Evolutionary conservation across 2,888 invertebrate genomes (phyloP), one percentile per base, ranked within the genome.

Genomic region (Drosophila cracens): DNA sequence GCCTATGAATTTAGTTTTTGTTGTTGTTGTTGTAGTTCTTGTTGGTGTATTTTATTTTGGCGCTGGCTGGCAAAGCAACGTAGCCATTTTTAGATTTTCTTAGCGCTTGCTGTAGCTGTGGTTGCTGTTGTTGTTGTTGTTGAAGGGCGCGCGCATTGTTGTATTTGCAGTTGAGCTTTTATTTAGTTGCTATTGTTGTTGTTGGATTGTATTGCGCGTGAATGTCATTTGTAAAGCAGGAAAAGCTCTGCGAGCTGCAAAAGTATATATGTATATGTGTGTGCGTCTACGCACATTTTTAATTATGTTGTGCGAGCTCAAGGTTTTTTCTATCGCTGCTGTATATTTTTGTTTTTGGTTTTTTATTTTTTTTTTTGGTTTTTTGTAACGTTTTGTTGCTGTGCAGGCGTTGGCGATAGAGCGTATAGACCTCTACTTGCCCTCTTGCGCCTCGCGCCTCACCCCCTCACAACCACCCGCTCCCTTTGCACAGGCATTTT

Each of bases 281-380:
- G 71, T 78, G 82, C 52, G 86, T 82, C 73, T 88, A 88, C 85
- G 90, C 87, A 88, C 90, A 88, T 90, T 90, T 88, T 88, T 90
- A 90, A 90, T 88, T 90, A 88, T 88, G 90, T 88, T 88, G 88
- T 87, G 88, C 80, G 80, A 87, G 79, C 88, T 88, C 89, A 90
- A 90, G 90, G 89, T 89, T 88, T 83, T 86, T 86, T 89, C 82
- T 74, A 70, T 67, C 67, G 79, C 78, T 67, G 76, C 68, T 69
- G 74, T 70, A 57, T 65, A 66, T 68, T 70, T 68, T 67, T 62
- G 70, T 66, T 71, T 61, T 65, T 62, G 18, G 65, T 61, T 63
- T 73, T 51, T 11, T 40, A 21, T 62, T 18, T 31, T 66, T 76
- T 66, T 71, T 63, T 62, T 63, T 62, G 70, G 59, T 71, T 46